phyloP scores from a whole-genome alignment of 2,888 invertebrate species.

The Mythimna ferrago region DNA sequence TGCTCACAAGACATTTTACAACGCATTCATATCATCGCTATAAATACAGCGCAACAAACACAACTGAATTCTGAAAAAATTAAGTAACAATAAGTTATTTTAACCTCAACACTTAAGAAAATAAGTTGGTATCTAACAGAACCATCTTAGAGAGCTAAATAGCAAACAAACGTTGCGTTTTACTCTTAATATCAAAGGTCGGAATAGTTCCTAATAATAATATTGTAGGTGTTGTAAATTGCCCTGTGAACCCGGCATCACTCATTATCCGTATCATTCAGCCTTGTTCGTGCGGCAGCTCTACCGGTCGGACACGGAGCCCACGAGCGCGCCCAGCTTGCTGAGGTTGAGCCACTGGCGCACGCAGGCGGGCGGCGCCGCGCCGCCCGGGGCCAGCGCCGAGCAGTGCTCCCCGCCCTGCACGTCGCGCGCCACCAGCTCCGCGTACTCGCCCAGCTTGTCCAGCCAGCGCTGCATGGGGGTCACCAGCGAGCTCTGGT shows the following conservation, averaged over 20 bases:
- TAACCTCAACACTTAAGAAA: conserved; percentile 37
- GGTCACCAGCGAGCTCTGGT: conserved; percentile 79
- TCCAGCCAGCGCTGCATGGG: conserved; percentile 85
- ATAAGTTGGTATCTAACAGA: conserved; percentile 27
- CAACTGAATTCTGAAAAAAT: conserved; percentile 5
- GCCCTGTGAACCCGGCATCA: conserved; percentile 45
- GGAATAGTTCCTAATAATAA: conserved; percentile 40
- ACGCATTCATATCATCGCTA: conserved; percentile 33
- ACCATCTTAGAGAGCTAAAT: conserved; percentile 32
- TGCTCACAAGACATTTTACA: conserved; percentile 61
- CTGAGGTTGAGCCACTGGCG: conserved; percentile 78
- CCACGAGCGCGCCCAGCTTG: conserved; percentile 75
- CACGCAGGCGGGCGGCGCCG: conserved; percentile 64
- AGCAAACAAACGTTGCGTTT: conserved; percentile 25
- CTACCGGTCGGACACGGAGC: conserved; percentile 81
- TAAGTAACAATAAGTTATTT: conserved; percentile 29
- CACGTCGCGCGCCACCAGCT: conserved; percentile 53
- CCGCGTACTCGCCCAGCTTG: conserved; percentile 75
- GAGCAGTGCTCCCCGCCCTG: conserved; percentile 28
- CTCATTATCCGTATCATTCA: conserved; percentile 55
- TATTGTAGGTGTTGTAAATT: conserved; percentile 58
- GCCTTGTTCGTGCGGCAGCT: conserved; percentile 45
- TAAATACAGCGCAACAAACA: conserved; percentile 15
- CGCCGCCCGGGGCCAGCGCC: conserved; percentile 51
- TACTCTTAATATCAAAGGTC: conserved; percentile 49